These are phyloP conservation scores for Sycophila sp. DNA, from an alignment of 1,140 invertebrate genomes.

Conservation along the genomic window DNA sequence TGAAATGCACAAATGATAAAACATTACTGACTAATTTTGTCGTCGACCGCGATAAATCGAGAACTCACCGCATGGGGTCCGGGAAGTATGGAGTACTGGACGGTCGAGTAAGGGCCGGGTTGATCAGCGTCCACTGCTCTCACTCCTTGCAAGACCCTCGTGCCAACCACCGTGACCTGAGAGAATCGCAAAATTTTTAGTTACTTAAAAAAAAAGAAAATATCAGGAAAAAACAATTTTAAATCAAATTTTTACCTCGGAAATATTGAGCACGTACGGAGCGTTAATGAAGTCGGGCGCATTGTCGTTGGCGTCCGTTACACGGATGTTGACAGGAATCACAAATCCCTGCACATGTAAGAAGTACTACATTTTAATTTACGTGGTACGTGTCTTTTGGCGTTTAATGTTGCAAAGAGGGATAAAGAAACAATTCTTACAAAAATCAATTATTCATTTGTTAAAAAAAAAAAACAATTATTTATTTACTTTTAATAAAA, in stretches of 20 bases:
- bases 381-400: too few species aligned
- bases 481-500: too few species aligned
- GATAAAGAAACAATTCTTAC: too few species aligned
- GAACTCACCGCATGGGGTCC: conserved; percentile 75
- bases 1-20: not conserved
- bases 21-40: too few species aligned
- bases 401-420: too few species aligned
- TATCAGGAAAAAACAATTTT: not conserved
- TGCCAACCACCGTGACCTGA: conserved; percentile 83
- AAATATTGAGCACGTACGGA: conserved; percentile 84
- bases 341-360: conserved; percentile 76
- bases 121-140: conserved; percentile 86
- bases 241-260: conserved; percentile 70
- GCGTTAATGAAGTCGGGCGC: conserved; percentile 84
- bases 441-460: too few species aligned
- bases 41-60: not conserved
- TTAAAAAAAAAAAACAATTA: too few species aligned
- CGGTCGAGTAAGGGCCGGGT: conserved; percentile 87
- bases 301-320: conserved; percentile 94
- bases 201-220: not conserved
- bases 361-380: not conserved
- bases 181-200: conserved; percentile 1
- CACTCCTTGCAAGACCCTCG: conserved; percentile 80
- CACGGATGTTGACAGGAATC: conserved; percentile 89
- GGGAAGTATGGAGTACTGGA: conserved; percentile 84